Percentiles rank a stretch among this genome's conserved stretches.
These are phyloP conservation scores for Isurus oxyrinchus DNA, from an alignment of 2,113 vertebrate genomes.

Conservation along the genomic window DNA sequence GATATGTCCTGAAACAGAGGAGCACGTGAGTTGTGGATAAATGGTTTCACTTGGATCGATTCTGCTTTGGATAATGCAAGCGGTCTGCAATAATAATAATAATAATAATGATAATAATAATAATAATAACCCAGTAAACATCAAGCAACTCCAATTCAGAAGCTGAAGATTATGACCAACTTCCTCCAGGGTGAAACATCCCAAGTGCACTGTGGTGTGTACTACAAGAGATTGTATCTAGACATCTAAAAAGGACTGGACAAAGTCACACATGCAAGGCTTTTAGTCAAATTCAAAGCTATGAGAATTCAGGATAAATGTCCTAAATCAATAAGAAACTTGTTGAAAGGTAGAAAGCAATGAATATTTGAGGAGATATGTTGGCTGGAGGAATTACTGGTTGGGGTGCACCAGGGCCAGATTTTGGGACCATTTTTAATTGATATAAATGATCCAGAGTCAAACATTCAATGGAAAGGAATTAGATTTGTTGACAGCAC, in stretches of 20 bases:
- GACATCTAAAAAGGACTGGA: neutral
- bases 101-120: too few species aligned
- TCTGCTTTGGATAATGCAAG: too few species aligned
- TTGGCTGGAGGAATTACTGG: neutral
- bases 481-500: neutral
- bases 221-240: neutral
- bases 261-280: too few species aligned
- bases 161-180: neutral
- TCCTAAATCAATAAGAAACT: neutral
- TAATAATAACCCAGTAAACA: too few species aligned
- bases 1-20: too few species aligned
- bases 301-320: neutral
- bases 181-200: neutral
- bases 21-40: too few species aligned
- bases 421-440: neutral
- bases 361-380: neutral
- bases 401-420: neutral
- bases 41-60: too few species aligned
- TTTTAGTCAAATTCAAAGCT: neutral
- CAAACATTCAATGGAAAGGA: neutral
- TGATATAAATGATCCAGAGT: neutral
- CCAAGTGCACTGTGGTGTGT: neutral
- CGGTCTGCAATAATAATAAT: too few species aligned
- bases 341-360: neutral
- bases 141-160: neutral